Conservation (phyloP, 2,113 vertebrate species). For the Pelodiscus sinensis region DNA sequence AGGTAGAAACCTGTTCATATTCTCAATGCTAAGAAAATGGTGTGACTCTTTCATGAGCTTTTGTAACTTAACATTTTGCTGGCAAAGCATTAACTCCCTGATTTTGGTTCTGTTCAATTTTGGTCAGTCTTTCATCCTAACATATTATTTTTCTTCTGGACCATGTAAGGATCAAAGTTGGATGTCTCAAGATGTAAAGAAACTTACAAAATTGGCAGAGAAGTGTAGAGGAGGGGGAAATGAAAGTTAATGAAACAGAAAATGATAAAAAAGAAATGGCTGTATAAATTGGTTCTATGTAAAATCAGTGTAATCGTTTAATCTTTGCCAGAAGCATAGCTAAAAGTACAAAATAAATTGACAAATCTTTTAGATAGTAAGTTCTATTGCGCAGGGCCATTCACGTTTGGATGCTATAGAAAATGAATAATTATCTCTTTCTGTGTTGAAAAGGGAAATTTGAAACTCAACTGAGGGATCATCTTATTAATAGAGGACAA, state of each 20-base stretch:
- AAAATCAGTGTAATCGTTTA: not conserved
- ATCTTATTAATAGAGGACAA: not conserved
- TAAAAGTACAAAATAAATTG: not conserved
- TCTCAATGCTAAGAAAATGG: not conserved
- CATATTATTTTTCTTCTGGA: not conserved
- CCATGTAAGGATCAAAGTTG: not conserved
- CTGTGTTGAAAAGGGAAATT: not conserved
- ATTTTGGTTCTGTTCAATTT: not conserved
- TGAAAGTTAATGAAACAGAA: not conserved
- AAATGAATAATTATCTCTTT: constrained; percentile 12
- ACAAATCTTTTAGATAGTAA: not conserved
- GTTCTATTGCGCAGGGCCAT: not conserved
- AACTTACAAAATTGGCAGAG: not conserved
- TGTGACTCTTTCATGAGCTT: not conserved
- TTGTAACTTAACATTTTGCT: not conserved
- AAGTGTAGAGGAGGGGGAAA: not conserved
- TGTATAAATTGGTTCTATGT: not conserved
- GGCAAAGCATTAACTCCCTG: not conserved
- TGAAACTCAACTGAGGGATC: not conserved
- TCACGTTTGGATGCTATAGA: not conserved
- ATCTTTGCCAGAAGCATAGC: not conserved
- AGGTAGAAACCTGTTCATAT: not conserved
- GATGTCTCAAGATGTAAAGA: not conserved
- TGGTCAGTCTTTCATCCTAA: not conserved
- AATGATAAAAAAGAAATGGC: not conserved